A percentile compares a stretch with the other conserved stretches of the same genome.
phyloP scores from a whole-genome alignment of 2,113 vertebrate genomes.

The Mobula hypostoma region DNA sequence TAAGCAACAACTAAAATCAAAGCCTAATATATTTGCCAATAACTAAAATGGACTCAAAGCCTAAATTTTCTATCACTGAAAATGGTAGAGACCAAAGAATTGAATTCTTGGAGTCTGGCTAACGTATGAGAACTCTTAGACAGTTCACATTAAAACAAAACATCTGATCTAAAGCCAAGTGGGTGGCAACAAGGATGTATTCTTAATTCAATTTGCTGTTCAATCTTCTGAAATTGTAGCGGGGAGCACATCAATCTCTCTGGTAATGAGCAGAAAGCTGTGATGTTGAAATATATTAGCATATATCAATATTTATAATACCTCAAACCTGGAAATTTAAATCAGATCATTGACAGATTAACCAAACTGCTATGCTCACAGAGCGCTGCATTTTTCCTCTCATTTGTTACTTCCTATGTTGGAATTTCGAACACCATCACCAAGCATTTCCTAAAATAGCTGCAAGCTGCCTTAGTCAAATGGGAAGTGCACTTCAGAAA shows the following conservation, averaged over 20 bases:
- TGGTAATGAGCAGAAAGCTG: background rate
- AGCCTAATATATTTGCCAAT: background rate
- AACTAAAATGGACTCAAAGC: slow-evolving; percentile 2
- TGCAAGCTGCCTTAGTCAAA: background rate
- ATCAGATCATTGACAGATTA: slow-evolving; percentile 23
- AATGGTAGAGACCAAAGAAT: background rate
- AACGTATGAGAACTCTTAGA: background rate
- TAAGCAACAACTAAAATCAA: too few relatives aligned
- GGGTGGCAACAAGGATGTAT: background rate
- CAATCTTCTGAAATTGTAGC: background rate
- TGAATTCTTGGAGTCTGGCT: background rate
- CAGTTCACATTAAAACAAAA: background rate
- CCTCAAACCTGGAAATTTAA: background rate
- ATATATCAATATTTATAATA: background rate
- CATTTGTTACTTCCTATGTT: slow-evolving; percentile 28
- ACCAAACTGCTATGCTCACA: background rate
- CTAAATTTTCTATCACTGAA: background rate
- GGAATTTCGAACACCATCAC: background rate
- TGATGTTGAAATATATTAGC: background rate
- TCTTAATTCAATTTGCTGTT: background rate
- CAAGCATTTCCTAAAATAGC: background rate
- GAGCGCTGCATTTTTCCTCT: background rate
- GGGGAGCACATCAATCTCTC: slow-evolving; percentile 14
- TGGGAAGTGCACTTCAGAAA: background rate
- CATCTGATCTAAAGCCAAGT: background rate